A percentile compares a stretch with the other conserved stretches of the same genome.
Conservation (phyloP, 2,888 invertebrate genomes). For the Cantharis rufa region DNA sequence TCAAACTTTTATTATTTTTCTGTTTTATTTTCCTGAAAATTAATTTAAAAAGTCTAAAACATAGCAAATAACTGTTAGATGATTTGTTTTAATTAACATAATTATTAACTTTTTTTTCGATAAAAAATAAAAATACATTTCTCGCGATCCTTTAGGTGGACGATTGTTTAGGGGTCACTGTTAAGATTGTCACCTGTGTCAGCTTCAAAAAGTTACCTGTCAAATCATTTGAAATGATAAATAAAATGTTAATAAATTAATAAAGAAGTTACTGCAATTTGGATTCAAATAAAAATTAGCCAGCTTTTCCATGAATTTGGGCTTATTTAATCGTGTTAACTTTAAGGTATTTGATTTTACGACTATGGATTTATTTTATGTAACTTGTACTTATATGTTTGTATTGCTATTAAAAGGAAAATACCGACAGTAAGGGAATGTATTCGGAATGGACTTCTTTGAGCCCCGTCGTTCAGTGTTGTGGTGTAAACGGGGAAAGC, state of each 20-base stretch:
- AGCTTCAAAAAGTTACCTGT: background rate
- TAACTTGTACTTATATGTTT: background rate
- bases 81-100: no score
- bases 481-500: conserved; percentile 66
- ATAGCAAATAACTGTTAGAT: no score
- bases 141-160: no score
- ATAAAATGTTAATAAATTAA: background rate
- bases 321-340: conserved; percentile 80
- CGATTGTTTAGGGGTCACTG: background rate
- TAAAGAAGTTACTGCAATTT: background rate
- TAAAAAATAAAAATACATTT: no score
- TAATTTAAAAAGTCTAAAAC: no score
- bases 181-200: background rate
- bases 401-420: conserved; percentile 53
- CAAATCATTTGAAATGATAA: background rate
- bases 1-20: no score
- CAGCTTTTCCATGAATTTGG: conserved; percentile 69
- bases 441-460: conserved; percentile 85
- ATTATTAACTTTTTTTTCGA: no score
- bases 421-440: conserved; percentile 72
- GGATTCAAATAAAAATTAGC: background rate
- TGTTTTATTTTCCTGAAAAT: no score
- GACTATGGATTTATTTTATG: background rate
- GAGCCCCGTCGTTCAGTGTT: conserved; percentile 67
- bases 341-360: conserved; percentile 63